Base-by-base conservation (phyloP, 2,797 vertebrate genomes). In the Mormyrops boulengeri region DNA sequence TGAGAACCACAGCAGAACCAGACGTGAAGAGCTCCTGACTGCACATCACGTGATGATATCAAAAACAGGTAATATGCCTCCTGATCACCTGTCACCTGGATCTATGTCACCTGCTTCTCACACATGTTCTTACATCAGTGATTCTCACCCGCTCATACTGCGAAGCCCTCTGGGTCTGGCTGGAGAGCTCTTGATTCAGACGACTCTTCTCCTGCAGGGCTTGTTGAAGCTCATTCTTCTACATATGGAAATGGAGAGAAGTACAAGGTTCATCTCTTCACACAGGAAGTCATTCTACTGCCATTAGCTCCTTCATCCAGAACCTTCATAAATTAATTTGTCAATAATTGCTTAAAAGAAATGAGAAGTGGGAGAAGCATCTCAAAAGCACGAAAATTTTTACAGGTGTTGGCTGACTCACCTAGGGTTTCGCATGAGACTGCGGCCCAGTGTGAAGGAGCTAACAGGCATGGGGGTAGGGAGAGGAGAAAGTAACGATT, bases 191-290 rank as follows among this genome's bases (percentile, higher is more conserved):
- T 77, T 93, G 93, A 90, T 95, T 97, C 94, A 97, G 93, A 86
- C 89, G 90, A 60, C 90, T 94, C 92, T 94, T 94, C 90, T 95
- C 95, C 91, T 94, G 95, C 93, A 94, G 90, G 55, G 94, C 96
- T 94, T 96, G 94, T 92, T 96, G 95, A 92, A 96, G 95, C 93
- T 96, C 97, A 91, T 95, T 92, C 93, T 96, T 97, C 97, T 98
- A 89, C 47, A 49, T 47, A 49, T 44, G 17, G 90, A 92, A 30
- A 69, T 90, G 87, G 2, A 85, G 69, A 90, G 50, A 53, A 87
- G 14, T 14, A 17, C 9, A 55, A 30, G 52, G 9, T 34, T n/a
- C 22, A 30, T 44, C 17, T 44, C 11, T 14, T 53, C 84, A 47
- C 17, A 19, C 41, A 52, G 26, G 49, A 69, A 69, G 26, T 62